Evolutionary conservation across 2,113 vertebrate species (phyloP), one percentile per base, ranked within the genome.

Genomic region (Romanogobio albipinnatus): DNA sequence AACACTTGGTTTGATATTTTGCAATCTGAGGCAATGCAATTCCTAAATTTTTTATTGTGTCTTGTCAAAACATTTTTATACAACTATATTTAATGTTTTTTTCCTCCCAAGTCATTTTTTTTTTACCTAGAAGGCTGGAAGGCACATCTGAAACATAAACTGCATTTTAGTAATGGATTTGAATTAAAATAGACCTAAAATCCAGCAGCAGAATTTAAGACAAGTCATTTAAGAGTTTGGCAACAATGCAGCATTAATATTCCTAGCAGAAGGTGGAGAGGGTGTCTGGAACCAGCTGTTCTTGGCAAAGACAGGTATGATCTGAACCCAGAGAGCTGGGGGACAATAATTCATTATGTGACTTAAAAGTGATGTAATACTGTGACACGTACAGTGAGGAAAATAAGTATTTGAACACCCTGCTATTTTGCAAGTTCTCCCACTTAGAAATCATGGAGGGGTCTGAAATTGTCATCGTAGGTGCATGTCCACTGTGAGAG

Each of bases 241-340:
- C 39, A 71, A 10, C 19, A 13, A 39, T 71, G 68, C 22, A n/a
- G 39, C 10, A 24, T 45, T 73, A 47, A 24, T 47, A 73, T 73
- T 73, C 10, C 43, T 24, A 73, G 70, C 39, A 47, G 39, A 47
- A 43, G 22, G 22, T 47, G 70, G 59, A 73, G 70, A 73, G 43
- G 22, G 0, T 39, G 22, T 47, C 43, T 73, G 22, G 70, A 43
- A 73, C 43, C 22, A 22, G 10, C 39, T 73, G 68, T 45, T 73
- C 22, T 73, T 73, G 68, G 68, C 68, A 73, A 73, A 45, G 68
- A 45, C 68, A 73, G 68, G 36, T 73, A 14, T 47, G 70, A 45
- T 73, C 70, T 73, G 66, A 73, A 47, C 39, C 24, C 39, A 24
- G 4, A 73, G 22, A 47, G 70, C 39, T 47, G 11, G 22, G 43